Evolutionary conservation across 2,888 invertebrate species (phyloP), one percentile per base, ranked within the genome.

Genomic region (Platycheirus albimanus): DNA sequence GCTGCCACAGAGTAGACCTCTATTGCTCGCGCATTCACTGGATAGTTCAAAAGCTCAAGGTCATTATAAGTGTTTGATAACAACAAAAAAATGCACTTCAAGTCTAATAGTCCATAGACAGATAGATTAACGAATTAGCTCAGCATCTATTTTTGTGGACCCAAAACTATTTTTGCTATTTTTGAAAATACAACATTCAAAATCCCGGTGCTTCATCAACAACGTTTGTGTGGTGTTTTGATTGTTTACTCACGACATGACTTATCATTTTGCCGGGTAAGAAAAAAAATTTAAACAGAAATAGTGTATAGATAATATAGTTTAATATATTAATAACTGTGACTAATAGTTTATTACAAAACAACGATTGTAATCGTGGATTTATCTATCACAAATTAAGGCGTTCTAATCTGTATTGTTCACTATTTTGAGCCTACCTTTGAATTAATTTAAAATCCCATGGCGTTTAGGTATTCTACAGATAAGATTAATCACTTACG

Each of bases 61-160:
- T 3, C n/a, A 52, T 52, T 33, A 0, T 11, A 0, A 24, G 28
- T 47, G 24, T 13, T 47, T 47, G 11, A 17, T 52, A 52, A 52
- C 15, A 52, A 17, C n/a, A n/a, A n/a, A n/a, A 15, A 33, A 8
- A 10, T 11, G 28, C 28, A 30, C 24, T 2, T 24, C 7, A 24
- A 13, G 1, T 47, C 56, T 41, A 41, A 43, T 24, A 51, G 71
- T 71, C 71, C 54, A 66, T 61, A 45, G 41, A n/a, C n/a, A n/a
- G n/a, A 24, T 36, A 15, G 4, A 58, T 38, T 58, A 11, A n/a
- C 17, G 70, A 70, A 78, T 63, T 33, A 64, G 41, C 28, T 70
- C 56, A 64, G 19, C 28, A 56, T 70, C 54, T 70, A 77, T 56
- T 70, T 56, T 24, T 24, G 3, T 5, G 24, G 5, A 24, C n/a